A percentile compares a stretch with the other conserved stretches of the same genome.
Evolutionary conservation across 2,888 invertebrate species (phyloP).

Genomic region (Chydorus sphaericus): DNA sequence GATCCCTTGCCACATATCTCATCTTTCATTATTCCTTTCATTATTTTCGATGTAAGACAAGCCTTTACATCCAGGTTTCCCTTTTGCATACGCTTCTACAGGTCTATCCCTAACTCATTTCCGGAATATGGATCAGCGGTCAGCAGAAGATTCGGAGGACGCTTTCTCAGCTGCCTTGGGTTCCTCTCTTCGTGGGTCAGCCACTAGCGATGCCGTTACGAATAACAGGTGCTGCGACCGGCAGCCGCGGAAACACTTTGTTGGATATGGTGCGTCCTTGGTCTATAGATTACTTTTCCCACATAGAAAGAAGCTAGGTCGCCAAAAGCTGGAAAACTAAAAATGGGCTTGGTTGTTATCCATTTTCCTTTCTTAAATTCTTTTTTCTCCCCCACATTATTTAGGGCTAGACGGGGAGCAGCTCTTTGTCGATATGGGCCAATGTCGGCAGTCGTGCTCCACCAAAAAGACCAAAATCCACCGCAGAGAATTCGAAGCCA

Average conservation of each 20-base stretch:
- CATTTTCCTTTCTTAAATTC: background rate
- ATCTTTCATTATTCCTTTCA: background rate
- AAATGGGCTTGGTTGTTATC: background rate
- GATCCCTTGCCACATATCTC: background rate
- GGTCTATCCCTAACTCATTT: background rate
- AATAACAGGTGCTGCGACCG: background rate
- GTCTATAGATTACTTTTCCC: background rate
- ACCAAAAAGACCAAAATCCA: constrained; percentile 15
- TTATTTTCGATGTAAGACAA: background rate
- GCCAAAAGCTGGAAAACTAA: background rate
- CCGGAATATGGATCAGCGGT: no score
- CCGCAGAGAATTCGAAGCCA: constrained; percentile 16
- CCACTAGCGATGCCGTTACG: background rate
- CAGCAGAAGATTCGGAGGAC: no score
- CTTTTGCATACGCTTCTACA: background rate
- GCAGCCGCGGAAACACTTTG: background rate
- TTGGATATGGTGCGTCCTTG: background rate
- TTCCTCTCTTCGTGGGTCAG: no score
- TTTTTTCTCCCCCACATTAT: background rate
- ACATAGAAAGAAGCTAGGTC: background rate
- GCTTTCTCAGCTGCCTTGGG: no score
- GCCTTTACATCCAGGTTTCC: background rate
- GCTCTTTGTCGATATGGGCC: constrained; percentile 29
- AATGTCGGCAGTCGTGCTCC: constrained; percentile 24
- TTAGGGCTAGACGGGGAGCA: constrained; percentile 29